Base-by-base conservation (phyloP, 92 coral and sea anemone genomes). In the Diadumene lineata region DNA sequence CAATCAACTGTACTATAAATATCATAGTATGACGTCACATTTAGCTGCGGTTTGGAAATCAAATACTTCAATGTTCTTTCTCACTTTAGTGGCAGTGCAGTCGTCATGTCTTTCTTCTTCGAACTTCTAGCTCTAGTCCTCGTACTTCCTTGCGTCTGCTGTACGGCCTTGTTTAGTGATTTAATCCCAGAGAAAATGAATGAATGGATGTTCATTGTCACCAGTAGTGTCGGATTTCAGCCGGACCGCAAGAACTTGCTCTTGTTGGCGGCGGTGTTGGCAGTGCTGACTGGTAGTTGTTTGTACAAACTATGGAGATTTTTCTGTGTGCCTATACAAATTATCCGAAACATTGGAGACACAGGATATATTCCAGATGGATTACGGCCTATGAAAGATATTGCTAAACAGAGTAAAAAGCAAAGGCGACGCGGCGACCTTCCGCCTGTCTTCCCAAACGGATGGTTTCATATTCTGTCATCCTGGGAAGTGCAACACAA, bases 401-500 rank as follows among this genome's bases (percentile, higher is more conserved):
- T 90, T 1, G 98, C 93, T 0, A 83, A 83, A 38, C 74, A 84
- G 27, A 44, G 78, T 6, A 89, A 89, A 69, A 76, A 82, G 56
- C 44, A 82, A 32, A 83, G 86, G 69, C 80, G 80, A 27, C 48
- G 76, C 26, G 97, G 94, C 13, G 90, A 86, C 0, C 62, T 94
- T 11, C 98, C 98, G 51, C 98, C 98, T 6, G 97, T 92, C 1
- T 94, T 74, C 56, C 97, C 98, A 0, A 94, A 94, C 46, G 98
- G 98, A 7, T 94, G 98, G 98, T 94, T 91, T 72, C 72, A 83
- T 13, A 93, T 88, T 7, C 75, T 88, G 25, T 75, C 60, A 7
- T 91, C 98, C 0, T 76, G 78, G 43, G 92, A 94, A 61, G 80
- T 94, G 22, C 68, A 70, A 9, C 75, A 79, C n/a, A 88, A 84